Conservation (phyloP, 2,888 invertebrate species). For the Sarcophaga variegata region DNA sequence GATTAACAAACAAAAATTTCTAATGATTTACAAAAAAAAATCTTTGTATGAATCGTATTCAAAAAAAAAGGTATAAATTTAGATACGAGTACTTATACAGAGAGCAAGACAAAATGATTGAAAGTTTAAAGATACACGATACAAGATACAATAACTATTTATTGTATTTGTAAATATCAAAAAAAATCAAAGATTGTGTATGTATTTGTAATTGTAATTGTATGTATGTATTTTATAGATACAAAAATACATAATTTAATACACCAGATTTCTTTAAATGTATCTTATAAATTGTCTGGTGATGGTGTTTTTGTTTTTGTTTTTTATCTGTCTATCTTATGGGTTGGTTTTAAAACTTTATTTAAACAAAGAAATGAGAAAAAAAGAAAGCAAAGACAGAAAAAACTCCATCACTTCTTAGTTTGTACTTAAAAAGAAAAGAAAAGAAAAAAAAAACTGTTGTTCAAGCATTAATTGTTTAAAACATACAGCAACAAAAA, state of each 20-base stretch:
- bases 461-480: conserved; percentile 60
- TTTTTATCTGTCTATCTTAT: conserved; percentile 50
- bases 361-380: neutral
- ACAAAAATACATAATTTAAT: neutral
- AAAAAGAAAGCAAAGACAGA: conserved; percentile 19
- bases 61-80: neutral
- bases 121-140: neutral
- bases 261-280: conserved; percentile 5
- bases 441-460: conserved; percentile 2
- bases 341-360: conserved; percentile 56
- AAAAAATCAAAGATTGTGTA: neutral
- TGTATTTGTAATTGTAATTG: neutral
- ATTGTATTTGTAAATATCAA: neutral
- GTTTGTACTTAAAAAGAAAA: conserved; percentile 48
- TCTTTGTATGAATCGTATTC: neutral
- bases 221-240: neutral
- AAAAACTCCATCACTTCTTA: conserved; percentile 40
- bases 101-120: neutral
- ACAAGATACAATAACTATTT: neutral
- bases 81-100: neutral
- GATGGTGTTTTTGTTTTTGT: neutral
- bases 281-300: conserved; percentile 18
- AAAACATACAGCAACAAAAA: neutral
- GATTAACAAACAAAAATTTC: neutral
- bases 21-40: neutral